Base-by-base conservation (phyloP, 2,888 invertebrate genomes). In the Pyrgus malvae region DNA sequence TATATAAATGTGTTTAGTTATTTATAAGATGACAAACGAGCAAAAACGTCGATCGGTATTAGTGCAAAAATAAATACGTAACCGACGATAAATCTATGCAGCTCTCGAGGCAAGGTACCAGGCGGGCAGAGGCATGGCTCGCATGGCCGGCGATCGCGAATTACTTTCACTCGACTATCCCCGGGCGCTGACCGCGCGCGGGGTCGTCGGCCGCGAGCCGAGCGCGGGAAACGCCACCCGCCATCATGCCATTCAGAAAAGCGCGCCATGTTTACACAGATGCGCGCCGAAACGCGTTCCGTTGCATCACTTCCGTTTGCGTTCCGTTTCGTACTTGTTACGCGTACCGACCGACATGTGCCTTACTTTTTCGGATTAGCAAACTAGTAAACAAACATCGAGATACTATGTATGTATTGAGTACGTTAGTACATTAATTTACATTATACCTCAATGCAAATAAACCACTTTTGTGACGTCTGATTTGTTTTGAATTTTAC, bases 91-190 rank as follows among this genome's bases (percentile, higher is more conserved):
- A 63, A 65, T 64, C 61, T 63, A 61, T 62, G 62, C 65, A 58
- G 55, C 56, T 64, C 61, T 59, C 64, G 64, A 54, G 64, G 61
- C 63, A 67, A 69, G 72, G 79, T 78, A 80, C 83, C 79, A 80
- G 79, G 83, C 76, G 69, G 78, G 83, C 83, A 80, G 76, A 69
- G 78, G 83, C 83, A 80, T 78, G 76, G 75, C 74, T 77, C 72
- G 86, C 83, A 72, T 75, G 80, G 80, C 79, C 74, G 81, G 65
- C 74, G 82, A 65, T 85, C 82, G 88, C 88, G 86, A 89, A 89
- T 88, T 88, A 90, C 90, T 90, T 90, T 90, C 90, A 89, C 90
- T 90, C 78, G 76, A 76, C 80, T 86, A 83, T 86, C 86, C 86
- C 80, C 86, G 87, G 74, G 72, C 75, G 87, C 77, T 85, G 85